These are phyloP conservation scores for Scaptomyza hsui DNA, from an alignment of 1,140 invertebrate genomes.

Conservation along the genomic window DNA sequence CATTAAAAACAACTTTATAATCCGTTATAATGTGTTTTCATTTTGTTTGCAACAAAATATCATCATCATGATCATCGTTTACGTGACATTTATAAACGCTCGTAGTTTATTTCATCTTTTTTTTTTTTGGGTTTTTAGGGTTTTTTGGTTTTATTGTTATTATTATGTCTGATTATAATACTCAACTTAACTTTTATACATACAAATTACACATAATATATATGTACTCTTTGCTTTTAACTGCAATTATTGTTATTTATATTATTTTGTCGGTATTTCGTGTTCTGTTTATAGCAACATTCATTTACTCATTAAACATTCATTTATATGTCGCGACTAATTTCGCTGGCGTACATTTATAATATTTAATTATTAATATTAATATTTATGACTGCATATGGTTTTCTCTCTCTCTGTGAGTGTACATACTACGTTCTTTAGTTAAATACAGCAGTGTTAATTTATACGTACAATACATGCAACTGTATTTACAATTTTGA, in stretches of 20 bases:
- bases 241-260: constrained; percentile 38
- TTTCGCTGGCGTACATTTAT: constrained; percentile 63
- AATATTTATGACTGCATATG: constrained; percentile 44
- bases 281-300: constrained; percentile 46
- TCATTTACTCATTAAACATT: constrained; percentile 79
- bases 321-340: constrained; percentile 80
- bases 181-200: constrained; percentile 43
- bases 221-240: constrained; percentile 32
- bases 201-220: constrained; percentile 25
- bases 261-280: constrained; percentile 9
- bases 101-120: constrained; percentile 3
- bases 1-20: constrained; percentile 75
- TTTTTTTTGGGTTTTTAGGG: constrained; percentile 17
- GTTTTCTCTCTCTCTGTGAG: constrained; percentile 4
- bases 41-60: constrained; percentile 69
- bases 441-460: constrained; percentile 57
- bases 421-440: too few species aligned
- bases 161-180: constrained; percentile 50
- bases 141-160: constrained; percentile 28
- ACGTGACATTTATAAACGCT: neutral
- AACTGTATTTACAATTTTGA: constrained; percentile 78
- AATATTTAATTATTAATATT: constrained; percentile 70
- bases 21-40: constrained; percentile 57
- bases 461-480: constrained; percentile 66
- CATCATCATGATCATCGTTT: constrained; percentile 10